phyloP scores from a whole-genome alignment of 2,797 vertebrate species.

The Echiichthys vipera region DNA sequence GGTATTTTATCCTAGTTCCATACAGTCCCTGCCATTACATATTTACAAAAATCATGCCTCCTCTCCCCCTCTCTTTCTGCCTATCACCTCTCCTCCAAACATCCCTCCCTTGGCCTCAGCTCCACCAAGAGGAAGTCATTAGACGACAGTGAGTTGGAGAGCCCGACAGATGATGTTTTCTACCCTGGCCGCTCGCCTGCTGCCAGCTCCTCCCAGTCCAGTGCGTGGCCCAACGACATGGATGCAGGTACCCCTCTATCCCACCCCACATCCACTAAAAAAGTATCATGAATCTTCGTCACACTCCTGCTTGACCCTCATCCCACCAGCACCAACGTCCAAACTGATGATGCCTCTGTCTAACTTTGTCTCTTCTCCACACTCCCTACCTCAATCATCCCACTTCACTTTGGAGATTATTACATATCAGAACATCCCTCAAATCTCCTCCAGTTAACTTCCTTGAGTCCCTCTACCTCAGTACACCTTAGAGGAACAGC shows the following conservation, averaged over 20 bases:
- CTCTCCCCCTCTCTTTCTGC: slow-evolving; percentile 8
- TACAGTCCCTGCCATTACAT: neutral
- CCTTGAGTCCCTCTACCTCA: neutral
- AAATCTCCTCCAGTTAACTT: neutral
- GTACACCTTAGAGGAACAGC: slow-evolving; percentile 9
- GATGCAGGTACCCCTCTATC: slow-evolving; percentile 88
- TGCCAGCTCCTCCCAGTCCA: slow-evolving; percentile 95
- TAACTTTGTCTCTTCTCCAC: slow-evolving; percentile 40
- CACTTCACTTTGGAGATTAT: slow-evolving; percentile 11
- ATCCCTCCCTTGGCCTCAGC: slow-evolving; percentile 70
- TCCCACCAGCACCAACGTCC: slow-evolving; percentile 27
- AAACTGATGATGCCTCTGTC: slow-evolving; percentile 40
- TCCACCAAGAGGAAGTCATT: slow-evolving; percentile 95
- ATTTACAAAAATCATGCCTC: slow-evolving; percentile 10
- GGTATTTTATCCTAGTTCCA: slow-evolving; percentile 5
- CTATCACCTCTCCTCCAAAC: slow-evolving; percentile 20
- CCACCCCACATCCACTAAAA: slow-evolving; percentile 26
- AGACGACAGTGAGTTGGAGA: slow-evolving; percentile 96
- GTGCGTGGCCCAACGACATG: slow-evolving; percentile 94
- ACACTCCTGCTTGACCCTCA: slow-evolving; percentile 28
- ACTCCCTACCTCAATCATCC: slow-evolving; percentile 17
- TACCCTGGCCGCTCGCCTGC: slow-evolving; percentile 94
- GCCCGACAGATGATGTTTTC: slow-evolving; percentile 95
- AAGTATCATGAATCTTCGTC: slow-evolving; percentile 39
- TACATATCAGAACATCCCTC: slow-evolving; percentile 4